Evolutionary conservation across 2,888 invertebrate genomes (phyloP).

Genomic region (Pyrgus malvae): DNA sequence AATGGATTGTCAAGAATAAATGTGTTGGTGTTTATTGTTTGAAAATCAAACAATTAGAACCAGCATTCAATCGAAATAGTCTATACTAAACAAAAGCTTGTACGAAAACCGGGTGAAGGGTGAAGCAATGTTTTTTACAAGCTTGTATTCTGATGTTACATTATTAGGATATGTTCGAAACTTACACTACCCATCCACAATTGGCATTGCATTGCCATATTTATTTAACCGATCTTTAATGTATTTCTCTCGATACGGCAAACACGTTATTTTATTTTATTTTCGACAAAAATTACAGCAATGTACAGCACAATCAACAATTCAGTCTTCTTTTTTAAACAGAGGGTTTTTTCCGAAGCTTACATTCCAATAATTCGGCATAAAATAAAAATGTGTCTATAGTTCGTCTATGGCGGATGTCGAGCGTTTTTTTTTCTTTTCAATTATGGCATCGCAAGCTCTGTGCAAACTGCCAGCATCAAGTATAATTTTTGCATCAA

Average conservation of each 20-base stretch:
- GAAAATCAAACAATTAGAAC: neutral
- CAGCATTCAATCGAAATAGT: neutral
- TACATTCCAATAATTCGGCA: neutral
- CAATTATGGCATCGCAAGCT: no score
- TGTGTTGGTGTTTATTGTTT: neutral
- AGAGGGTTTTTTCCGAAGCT: neutral
- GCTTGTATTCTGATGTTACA: constrained; percentile 4
- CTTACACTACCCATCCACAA: constrained; percentile 96
- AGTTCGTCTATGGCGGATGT: no score
- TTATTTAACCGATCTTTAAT: constrained; percentile 6
- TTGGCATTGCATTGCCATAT: constrained; percentile 85
- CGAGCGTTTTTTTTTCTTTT: no score
- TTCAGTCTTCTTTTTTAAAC: neutral
- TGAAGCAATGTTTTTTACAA: constrained; percentile 22
- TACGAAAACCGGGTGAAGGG: constrained; percentile 22
- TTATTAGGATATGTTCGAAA: constrained; percentile 40
- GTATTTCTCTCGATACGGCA: constrained; percentile 6
- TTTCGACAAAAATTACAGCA: constrained; percentile 22
- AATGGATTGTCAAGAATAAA: neutral
- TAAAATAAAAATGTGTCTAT: no score
- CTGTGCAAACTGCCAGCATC: no score
- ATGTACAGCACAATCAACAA: constrained; percentile 6
- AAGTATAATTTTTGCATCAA: no score
- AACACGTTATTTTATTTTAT: constrained; percentile 15
- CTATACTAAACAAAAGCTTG: constrained; percentile 1